phyloP scores from a whole-genome alignment of 1,140 invertebrate species.

The Globodera ellingtonae region DNA sequence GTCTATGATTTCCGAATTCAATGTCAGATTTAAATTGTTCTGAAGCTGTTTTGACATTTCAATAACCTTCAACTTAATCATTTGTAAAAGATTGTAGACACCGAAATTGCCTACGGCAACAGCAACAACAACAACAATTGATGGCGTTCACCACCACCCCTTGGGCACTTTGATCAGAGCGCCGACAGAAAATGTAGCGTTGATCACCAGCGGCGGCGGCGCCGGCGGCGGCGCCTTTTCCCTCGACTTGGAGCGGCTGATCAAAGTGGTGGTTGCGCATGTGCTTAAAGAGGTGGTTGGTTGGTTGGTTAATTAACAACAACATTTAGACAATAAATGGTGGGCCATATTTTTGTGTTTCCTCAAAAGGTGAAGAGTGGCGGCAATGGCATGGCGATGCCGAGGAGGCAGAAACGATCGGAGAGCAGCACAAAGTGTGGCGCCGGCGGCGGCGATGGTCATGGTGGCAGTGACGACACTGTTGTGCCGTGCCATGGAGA shows the following conservation, averaged over 20 bases:
- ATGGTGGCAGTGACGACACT: background rate
- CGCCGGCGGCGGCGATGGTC: no score
- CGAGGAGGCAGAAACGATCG: slow-evolving; percentile 3
- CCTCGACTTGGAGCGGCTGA: slow-evolving; percentile 41
- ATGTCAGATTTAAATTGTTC: no score
- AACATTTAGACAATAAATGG: background rate
- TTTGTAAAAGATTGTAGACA: no score
- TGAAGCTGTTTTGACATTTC: no score
- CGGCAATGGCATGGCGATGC: background rate
- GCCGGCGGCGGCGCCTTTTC: background rate
- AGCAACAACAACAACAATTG: no score
- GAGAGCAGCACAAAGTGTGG: background rate
- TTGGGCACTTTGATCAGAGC: no score
- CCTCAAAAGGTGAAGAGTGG: background rate
- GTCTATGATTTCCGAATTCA: no score
- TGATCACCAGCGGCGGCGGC: background rate
- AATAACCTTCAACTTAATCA: no score
- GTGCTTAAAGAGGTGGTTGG: slow-evolving; percentile 39
- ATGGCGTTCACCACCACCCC: no score
- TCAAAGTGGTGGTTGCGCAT: slow-evolving; percentile 44
- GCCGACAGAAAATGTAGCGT: no score
- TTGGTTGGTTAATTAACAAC: background rate
- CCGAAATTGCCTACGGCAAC: no score
- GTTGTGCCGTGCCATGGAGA: slow-evolving; percentile 17
- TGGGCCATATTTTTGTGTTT: background rate